Evolutionary conservation across 2,888 invertebrate genomes (phyloP).

Genomic region (Artemia sp.): DNA sequence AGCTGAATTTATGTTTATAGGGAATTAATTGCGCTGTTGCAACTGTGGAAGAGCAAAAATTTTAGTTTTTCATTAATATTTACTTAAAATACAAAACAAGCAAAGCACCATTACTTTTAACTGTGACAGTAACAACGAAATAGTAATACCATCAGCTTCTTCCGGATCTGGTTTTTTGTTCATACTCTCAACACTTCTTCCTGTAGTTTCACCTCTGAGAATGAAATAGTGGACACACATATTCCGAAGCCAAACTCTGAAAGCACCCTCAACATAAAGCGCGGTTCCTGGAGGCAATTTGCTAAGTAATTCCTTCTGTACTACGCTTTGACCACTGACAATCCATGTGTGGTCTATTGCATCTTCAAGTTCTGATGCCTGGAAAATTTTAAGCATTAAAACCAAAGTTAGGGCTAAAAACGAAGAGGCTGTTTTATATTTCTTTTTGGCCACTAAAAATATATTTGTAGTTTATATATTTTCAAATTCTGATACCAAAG

Average conservation of each 20-base stretch:
- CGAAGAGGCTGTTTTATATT: background rate
- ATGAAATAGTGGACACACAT: slow-evolving; percentile 64
- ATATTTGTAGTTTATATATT: too few relatives aligned
- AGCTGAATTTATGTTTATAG: too few relatives aligned
- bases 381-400: slow-evolving; percentile 26
- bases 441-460: background rate
- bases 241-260: slow-evolving; percentile 55
- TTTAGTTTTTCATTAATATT: too few relatives aligned
- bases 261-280: slow-evolving; percentile 69
- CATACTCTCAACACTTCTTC: slow-evolving; percentile 33
- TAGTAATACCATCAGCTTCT: too few relatives aligned
- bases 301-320: slow-evolving; percentile 50
- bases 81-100: too few relatives aligned
- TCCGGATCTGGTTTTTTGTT: slow-evolving; percentile 28
- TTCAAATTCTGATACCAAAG: too few relatives aligned
- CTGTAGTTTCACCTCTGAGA: slow-evolving; percentile 50
- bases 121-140: too few relatives aligned
- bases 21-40: too few relatives aligned
- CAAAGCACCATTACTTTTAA: too few relatives aligned
- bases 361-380: slow-evolving; percentile 52
- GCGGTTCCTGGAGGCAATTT: slow-evolving; percentile 44
- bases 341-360: slow-evolving; percentile 79
- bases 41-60: too few relatives aligned
- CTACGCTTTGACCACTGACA: slow-evolving; percentile 63
- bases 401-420: slow-evolving; percentile 13